Base-by-base conservation (phyloP, 23 tunicate species). In the Oikopleura dioica region DNA sequence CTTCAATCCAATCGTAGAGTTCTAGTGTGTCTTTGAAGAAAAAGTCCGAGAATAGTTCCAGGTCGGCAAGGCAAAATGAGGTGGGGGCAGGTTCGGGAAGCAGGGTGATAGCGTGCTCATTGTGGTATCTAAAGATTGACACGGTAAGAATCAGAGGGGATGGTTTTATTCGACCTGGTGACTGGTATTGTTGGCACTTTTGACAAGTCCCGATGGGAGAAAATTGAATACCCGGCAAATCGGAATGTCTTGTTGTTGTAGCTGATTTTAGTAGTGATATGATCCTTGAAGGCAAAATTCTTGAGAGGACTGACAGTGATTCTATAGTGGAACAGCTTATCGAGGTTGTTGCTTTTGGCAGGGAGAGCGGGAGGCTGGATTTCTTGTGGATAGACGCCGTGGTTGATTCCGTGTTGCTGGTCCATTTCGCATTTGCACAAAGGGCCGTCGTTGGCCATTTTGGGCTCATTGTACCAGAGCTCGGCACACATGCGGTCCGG, bases 401-500 rank as follows among this genome's bases (percentile, higher is more conserved):
- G 99, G 12, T 87, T 87, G 77, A 94, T 94, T 29, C 99, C 99
- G 36, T 78, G 79, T 24, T 37, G 12, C 38, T 81, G 68, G 4
- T 67, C 69, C 76, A 59, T 59, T 38, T 76, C 77, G 38, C 99
- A 94, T 24, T 78, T 76, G 59, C 99, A 94, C 0, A 94, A 78
- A 0, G 86, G 95, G 1, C 99, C 99, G 75, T 94, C 99, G 51
- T 94, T 94, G 0, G 88, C 89, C 59, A 84, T 88, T 1, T 55
- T 79, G 16, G 86, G 87, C 35, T 89, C 96, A 69, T 89, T 89
- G 80, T 89, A 84, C 99, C 99, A 94, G 38, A 94, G 77, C 78
- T 94, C 99, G 5, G 81, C 78, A 77, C 86, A 87, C 2, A 94
- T 87, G 44, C 89, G 69, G 38, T 86, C 87, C 28, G 87, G 85